These are phyloP conservation scores for Ranitomeya variabilis DNA, from an alignment of 2,113 vertebrate genomes.

Conservation along the genomic window DNA sequence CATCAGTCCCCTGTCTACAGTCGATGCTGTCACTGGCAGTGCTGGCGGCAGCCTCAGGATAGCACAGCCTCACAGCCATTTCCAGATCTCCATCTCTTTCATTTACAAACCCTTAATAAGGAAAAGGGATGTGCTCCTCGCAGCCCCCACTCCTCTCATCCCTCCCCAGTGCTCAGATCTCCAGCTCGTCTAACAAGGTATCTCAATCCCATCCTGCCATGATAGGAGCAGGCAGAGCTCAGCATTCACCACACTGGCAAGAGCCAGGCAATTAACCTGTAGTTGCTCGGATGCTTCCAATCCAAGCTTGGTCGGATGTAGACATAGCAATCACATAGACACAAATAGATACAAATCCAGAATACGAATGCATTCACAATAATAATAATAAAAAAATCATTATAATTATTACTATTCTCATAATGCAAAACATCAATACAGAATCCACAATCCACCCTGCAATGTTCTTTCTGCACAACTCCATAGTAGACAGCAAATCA, in stretches of 20 bases:
- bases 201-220: slow-evolving; percentile 27
- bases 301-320: not conserved
- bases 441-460: not conserved
- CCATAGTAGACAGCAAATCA: slow-evolving; percentile 17
- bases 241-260: slow-evolving; percentile 9
- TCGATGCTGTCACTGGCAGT: not conserved
- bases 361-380: slow-evolving; percentile 1
- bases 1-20: slow-evolving; percentile 59
- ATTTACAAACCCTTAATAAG: slow-evolving; percentile 56
- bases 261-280: slow-evolving; percentile 38
- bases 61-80: slow-evolving; percentile 54
- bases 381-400: not conserved
- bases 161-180: slow-evolving; percentile 45
- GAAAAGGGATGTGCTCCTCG: slow-evolving; percentile 50
- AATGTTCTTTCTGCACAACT: not conserved
- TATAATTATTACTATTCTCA: not conserved
- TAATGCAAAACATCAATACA: not conserved
- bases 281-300: slow-evolving; percentile 31
- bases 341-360: not conserved
- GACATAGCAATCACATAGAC: not conserved
- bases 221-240: not conserved
- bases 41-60: slow-evolving; percentile 31
- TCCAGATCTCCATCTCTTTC: slow-evolving; percentile 48
- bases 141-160: slow-evolving; percentile 1
- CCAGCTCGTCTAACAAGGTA: slow-evolving; percentile 41